Evolutionary conservation across 2,113 vertebrate genomes (phyloP).

Genomic region (Eolophus roseicapilla): DNA sequence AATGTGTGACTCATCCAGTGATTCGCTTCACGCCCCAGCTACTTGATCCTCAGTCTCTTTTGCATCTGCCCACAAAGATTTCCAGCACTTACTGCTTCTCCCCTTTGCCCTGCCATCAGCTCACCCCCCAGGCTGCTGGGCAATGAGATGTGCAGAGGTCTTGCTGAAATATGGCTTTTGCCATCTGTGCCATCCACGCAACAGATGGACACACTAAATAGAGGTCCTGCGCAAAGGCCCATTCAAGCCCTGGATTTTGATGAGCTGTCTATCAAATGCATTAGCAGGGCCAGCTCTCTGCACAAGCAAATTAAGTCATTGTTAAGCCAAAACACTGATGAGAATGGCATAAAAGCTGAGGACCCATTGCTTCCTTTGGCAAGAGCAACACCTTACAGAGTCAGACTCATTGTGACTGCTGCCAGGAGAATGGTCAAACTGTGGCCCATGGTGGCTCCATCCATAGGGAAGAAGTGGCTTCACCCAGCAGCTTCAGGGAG

Average conservation of each 20-base stretch:
- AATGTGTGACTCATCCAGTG: not conserved
- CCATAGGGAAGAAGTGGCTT: not conserved
- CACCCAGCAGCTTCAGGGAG: not conserved
- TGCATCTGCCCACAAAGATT: not conserved
- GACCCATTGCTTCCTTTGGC: not conserved
- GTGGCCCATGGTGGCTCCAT: rapidly evolving
- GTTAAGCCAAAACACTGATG: not conserved
- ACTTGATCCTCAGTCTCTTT: not conserved
- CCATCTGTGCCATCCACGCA: slow-evolving; percentile 38
- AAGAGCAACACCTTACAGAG: not conserved
- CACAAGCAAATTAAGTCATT: not conserved
- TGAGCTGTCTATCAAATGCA: slow-evolving; percentile 26
- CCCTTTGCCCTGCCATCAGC: slow-evolving; percentile 9
- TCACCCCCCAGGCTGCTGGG: not conserved
- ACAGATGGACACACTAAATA: slow-evolving; percentile 42
- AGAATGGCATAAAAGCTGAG: not conserved
- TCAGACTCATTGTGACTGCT: not conserved
- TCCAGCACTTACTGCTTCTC: not conserved
- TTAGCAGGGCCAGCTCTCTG: not conserved
- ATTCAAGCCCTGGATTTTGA: slow-evolving; percentile 18
- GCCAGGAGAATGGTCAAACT: not conserved
- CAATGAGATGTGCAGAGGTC: slow-evolving; percentile 20
- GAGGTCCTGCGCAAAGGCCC: not conserved
- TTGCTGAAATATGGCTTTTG: not conserved
- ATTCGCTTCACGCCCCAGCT: not conserved